Evolutionary conservation across 2,888 invertebrate species (phyloP).

Genomic region (Seira sanloemensis): DNA sequence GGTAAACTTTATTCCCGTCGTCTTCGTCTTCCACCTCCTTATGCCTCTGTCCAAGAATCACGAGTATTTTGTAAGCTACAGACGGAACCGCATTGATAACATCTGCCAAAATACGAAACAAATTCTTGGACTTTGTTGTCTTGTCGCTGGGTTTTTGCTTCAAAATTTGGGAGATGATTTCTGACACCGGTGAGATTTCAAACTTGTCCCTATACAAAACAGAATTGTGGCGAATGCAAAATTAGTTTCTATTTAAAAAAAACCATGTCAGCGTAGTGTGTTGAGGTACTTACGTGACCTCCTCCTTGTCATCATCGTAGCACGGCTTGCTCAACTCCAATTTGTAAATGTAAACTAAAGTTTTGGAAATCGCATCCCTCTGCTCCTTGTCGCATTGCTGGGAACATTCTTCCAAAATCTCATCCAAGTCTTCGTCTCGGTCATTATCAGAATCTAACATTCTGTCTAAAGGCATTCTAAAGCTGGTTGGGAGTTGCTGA

Average conservation of each 20-base stretch:
- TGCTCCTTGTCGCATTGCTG: slow-evolving; percentile 67
- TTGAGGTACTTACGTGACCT: slow-evolving; percentile 63
- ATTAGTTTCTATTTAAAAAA: too few relatives aligned
- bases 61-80: slow-evolving; percentile 66
- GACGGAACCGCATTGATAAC: slow-evolving; percentile 62
- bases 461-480: slow-evolving; percentile 69
- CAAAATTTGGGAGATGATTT: slow-evolving; percentile 63
- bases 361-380: slow-evolving; percentile 65
- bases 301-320: slow-evolving; percentile 64
- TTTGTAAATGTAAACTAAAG: slow-evolving; percentile 69
- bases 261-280: neutral
- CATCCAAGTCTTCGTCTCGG: slow-evolving; percentile 68
- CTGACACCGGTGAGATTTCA: slow-evolving; percentile 66
- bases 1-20: slow-evolving; percentile 26
- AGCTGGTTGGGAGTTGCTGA: slow-evolving; percentile 64
- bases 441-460: slow-evolving; percentile 62
- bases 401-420: slow-evolving; percentile 68
- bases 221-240: too few relatives aligned
- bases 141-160: slow-evolving; percentile 69
- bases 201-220: slow-evolving; percentile 59
- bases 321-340: slow-evolving; percentile 64
- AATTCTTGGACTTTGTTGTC: slow-evolving; percentile 65
- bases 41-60: slow-evolving; percentile 69
- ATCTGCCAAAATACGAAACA: slow-evolving; percentile 69
- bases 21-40: slow-evolving; percentile 47